phyloP scores from a whole-genome alignment of 2,888 invertebrate genomes.

The Blastobasis adustella region DNA sequence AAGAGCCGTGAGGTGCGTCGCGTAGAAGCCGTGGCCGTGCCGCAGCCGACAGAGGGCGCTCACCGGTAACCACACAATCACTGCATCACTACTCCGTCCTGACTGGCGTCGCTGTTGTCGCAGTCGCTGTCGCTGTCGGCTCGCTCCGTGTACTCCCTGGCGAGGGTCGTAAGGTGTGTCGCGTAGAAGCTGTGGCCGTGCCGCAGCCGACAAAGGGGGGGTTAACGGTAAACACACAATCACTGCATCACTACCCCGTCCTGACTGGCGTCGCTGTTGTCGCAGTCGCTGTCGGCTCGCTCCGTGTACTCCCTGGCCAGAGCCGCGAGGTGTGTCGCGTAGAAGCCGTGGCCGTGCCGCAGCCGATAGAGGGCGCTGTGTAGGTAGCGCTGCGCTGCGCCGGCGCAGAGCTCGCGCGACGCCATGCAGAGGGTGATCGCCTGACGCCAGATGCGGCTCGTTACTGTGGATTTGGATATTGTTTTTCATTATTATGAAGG shows the following conservation, averaged over 20 bases:
- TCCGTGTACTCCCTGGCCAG: slow-evolving; percentile 28
- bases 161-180: slow-evolving; percentile 30
- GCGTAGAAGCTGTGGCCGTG: slow-evolving; percentile 35
- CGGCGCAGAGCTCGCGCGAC: slow-evolving; percentile 41
- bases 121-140: too few species aligned
- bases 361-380: slow-evolving; percentile 39
- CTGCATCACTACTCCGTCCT: too few species aligned
- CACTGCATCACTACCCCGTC: too few species aligned
- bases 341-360: slow-evolving; percentile 34
- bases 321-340: slow-evolving; percentile 26
- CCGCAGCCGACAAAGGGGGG: background rate
- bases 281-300: too few species aligned
- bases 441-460: slow-evolving; percentile 66
- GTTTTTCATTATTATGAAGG: too few species aligned
- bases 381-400: slow-evolving; percentile 41
- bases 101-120: too few species aligned
- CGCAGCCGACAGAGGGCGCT: background rate
- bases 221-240: too few species aligned
- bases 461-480: slow-evolving; percentile 3
- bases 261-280: too few species aligned
- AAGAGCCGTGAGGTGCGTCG: slow-evolving; percentile 29
- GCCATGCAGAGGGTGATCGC: slow-evolving; percentile 76
- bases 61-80: too few species aligned
- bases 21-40: slow-evolving; percentile 35
- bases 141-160: slow-evolving; percentile 20